Evolutionary conservation across 2,888 invertebrate genomes (phyloP), one percentile per base, ranked within the genome.

Genomic region (Agrochola litura): DNA sequence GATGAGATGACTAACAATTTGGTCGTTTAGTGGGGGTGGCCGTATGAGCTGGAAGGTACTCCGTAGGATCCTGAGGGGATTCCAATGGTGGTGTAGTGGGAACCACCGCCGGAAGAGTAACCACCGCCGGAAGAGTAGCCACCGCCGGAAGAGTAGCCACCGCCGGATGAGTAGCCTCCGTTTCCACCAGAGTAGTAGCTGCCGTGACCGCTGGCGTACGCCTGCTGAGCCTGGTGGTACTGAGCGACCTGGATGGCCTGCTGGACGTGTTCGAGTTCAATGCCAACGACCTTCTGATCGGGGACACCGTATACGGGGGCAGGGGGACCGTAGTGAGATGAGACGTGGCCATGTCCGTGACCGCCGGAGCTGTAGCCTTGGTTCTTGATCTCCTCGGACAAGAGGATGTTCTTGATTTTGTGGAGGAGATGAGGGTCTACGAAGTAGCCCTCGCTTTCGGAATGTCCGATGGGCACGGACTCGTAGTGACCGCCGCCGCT

Each of bases 211-310:
- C 90, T 82, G 25, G 93, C 90, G 91, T 96, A 92, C 80, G 97
- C 97, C 85, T 97, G 97, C 79, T 97, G 97, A 84, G 97, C 97
- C 93, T 98, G 98, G 92, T 98, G 97, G 97, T 98, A 98, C 92
- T 98, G 98, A 49, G 98, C 98, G 56, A 98, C 98, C 94, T 98
- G 98, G 94, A 98, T 98, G 84, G 98, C 98, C 91, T 98, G 98
- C 92, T 98, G 98, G 90, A 98, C 97, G 83, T 98, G 98, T 91
- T 98, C 98, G 80, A 98, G 97, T 94, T 98, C 98, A 90, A 98
- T 98, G 79, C 98, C 98, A 79, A 98, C 98, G 82, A 98, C 98
- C 85, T 98, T 97, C 69, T 97, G 97, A 0, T 95, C 85, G 73
- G 98, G 98, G 1, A 97, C 98, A 82, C 98, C 98, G 93, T 98